These are phyloP conservation scores for Gymnocheta viridis DNA, from an alignment of 2,888 invertebrate genomes.

Conservation along the genomic window DNA sequence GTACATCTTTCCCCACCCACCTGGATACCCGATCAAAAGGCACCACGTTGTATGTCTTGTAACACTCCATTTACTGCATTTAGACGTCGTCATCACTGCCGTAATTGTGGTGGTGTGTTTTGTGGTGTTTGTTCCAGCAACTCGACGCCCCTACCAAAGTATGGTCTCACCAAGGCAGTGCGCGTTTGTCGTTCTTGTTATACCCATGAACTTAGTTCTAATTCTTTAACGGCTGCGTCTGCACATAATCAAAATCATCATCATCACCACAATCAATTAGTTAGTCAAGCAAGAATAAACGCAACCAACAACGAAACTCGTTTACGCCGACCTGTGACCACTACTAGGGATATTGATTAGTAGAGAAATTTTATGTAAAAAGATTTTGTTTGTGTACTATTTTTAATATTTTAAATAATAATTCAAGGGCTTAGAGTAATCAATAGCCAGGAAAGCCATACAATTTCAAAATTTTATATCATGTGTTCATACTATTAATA, in stretches of 20 bases:
- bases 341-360: constrained; percentile 66
- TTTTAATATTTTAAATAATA: constrained; percentile 33
- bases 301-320: constrained; percentile 64
- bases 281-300: constrained; percentile 56
- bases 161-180: constrained; percentile 95
- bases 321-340: constrained; percentile 66
- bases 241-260: constrained; percentile 42
- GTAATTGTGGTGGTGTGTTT: constrained; percentile 97
- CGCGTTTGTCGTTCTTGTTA: constrained; percentile 89
- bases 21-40: constrained; percentile 97
- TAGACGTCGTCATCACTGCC: constrained; percentile 96
- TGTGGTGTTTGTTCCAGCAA: constrained; percentile 97
- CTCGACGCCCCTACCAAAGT: constrained; percentile 95
- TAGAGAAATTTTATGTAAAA: constrained; percentile 50
- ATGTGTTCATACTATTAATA: background rate
- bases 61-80: constrained; percentile 96
- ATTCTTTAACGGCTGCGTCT: constrained; percentile 27
- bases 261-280: constrained; percentile 58
- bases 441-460: background rate
- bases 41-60: constrained; percentile 96
- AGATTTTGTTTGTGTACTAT: constrained; percentile 19
- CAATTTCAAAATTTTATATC: background rate
- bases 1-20: constrained; percentile 87
- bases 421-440: background rate
- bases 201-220: constrained; percentile 75